phyloP scores from a whole-genome alignment of 2,888 invertebrate genomes.

The Cryptus viduatorius region DNA sequence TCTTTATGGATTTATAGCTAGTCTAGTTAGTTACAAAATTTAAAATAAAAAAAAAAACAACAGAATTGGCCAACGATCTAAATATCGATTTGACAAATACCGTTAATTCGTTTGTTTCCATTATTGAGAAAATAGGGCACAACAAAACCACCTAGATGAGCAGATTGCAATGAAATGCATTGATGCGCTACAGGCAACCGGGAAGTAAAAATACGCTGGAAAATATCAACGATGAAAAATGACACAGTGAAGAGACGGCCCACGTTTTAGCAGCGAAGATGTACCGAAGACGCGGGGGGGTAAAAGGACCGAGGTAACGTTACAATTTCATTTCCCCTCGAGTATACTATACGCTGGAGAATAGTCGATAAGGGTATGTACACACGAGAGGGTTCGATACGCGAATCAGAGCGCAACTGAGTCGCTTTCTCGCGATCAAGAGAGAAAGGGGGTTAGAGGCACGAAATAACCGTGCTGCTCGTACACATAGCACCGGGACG shows the following conservation, averaged over 20 bases:
- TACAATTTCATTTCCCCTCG: constrained; percentile 61
- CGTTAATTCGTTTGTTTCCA: too few relatives aligned
- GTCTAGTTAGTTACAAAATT: too few relatives aligned
- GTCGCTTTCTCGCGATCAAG: constrained; percentile 31
- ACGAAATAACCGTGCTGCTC: constrained; percentile 41
- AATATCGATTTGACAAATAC: too few relatives aligned
- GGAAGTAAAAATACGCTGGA: background rate
- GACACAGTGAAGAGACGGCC: background rate
- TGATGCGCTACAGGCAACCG: background rate
- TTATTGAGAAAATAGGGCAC: too few relatives aligned
- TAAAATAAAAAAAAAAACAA: too few relatives aligned
- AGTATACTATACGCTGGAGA: constrained; percentile 40
- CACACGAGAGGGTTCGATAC: constrained; percentile 60
- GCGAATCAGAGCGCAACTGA: constrained; percentile 58
- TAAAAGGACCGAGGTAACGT: constrained; percentile 8
- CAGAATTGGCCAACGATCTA: too few relatives aligned
- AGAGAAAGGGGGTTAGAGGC: constrained; percentile 8
- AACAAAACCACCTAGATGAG: too few relatives aligned
- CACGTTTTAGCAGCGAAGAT: constrained; percentile 8
- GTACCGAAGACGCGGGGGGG: background rate
- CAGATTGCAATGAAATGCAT: too few relatives aligned
- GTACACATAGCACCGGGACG: constrained; percentile 42
- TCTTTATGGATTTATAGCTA: too few relatives aligned
- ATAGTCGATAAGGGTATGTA: constrained; percentile 49
- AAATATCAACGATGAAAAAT: constrained; percentile 4